Evolutionary conservation across 2,113 vertebrate species (phyloP).

Genomic region (Gadus chalcogrammus): DNA sequence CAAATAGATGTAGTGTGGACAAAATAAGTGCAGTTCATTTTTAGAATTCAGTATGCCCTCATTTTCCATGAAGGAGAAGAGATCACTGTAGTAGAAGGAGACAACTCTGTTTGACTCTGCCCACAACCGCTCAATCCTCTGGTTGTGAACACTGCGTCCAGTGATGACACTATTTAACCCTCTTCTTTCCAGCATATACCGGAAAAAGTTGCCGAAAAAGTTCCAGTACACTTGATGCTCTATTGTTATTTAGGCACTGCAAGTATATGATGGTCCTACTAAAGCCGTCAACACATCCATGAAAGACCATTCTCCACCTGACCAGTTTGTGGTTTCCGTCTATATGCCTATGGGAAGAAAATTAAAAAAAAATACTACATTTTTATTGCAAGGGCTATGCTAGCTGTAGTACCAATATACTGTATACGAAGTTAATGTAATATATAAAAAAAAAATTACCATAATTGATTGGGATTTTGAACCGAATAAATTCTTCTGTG

Average conservation of each 20-base stretch:
- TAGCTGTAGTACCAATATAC: background rate
- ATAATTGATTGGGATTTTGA: background rate
- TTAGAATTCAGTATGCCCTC: too few species aligned
- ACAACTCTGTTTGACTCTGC: too few species aligned
- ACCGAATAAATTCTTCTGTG: background rate
- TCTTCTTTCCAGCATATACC: too few species aligned
- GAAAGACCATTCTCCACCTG: constrained; percentile 15
- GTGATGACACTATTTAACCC: too few species aligned
- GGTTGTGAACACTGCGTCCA: too few species aligned
- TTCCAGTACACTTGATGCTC: constrained; percentile 6
- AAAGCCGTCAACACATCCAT: constrained; percentile 22
- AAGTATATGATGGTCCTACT: constrained; percentile 30
- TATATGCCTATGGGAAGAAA: constrained; percentile 11
- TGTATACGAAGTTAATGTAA: background rate
- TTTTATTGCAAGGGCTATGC: background rate
- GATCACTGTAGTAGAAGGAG: too few species aligned
- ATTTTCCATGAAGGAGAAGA: too few species aligned
- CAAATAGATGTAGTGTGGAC: too few species aligned
- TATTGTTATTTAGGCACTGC: constrained; percentile 1
- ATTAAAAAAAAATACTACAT: background rate
- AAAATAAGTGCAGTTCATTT: too few species aligned
- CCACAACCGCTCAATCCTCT: too few species aligned
- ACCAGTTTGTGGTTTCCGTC: constrained; percentile 26
- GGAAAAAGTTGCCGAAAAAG: background rate
- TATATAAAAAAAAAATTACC: background rate